phyloP scores from a whole-genome alignment of 2,797 vertebrate genomes.

The Adrianichthys oophorus region DNA sequence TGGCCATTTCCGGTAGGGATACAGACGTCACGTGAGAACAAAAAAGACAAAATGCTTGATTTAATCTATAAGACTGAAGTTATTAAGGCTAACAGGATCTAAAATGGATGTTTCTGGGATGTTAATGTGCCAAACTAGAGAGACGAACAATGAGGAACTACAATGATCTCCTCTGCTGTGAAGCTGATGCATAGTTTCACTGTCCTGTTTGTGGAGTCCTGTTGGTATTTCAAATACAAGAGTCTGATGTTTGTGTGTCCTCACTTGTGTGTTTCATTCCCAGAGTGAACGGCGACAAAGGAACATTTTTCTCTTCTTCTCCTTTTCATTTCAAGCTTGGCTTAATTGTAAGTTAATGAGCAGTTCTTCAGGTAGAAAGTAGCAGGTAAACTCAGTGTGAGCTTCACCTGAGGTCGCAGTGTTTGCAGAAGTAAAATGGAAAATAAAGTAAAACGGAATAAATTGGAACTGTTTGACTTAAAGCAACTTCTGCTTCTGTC shows the following conservation, averaged over 20 bases:
- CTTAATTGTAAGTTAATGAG: conserved; percentile 68
- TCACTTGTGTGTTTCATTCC: conserved; percentile 23
- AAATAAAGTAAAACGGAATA: conserved; percentile 58
- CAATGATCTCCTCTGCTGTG: conserved; percentile 56
- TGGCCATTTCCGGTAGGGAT: conserved; percentile 22
- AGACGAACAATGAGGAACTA: conserved; percentile 63
- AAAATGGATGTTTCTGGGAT: conserved; percentile 63
- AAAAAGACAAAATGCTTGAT: conserved; percentile 37
- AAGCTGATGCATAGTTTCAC: conserved; percentile 65
- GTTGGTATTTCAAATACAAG: conserved; percentile 50
- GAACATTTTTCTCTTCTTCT: conserved; percentile 39
- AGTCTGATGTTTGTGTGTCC: conserved; percentile 18
- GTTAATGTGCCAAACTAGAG: conserved; percentile 67
- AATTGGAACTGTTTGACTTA: conserved; percentile 63
- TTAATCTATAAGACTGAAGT: conserved; percentile 31
- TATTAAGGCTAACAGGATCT: conserved; percentile 34
- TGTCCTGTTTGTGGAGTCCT: conserved; percentile 56
- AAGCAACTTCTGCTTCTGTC: conserved; percentile 22
- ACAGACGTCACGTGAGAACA: conserved; percentile 32
- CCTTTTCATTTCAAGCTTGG: conserved; percentile 29
- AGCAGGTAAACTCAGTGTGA: conserved; percentile 53
- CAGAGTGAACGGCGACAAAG: conserved; percentile 23
- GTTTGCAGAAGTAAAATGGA: conserved; percentile 64
- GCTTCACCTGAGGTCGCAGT: conserved; percentile 77
- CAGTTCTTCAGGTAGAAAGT: conserved; percentile 60